Evolutionary conservation across 2,888 invertebrate genomes (phyloP).

Genomic region (Fragum whitleyi): DNA sequence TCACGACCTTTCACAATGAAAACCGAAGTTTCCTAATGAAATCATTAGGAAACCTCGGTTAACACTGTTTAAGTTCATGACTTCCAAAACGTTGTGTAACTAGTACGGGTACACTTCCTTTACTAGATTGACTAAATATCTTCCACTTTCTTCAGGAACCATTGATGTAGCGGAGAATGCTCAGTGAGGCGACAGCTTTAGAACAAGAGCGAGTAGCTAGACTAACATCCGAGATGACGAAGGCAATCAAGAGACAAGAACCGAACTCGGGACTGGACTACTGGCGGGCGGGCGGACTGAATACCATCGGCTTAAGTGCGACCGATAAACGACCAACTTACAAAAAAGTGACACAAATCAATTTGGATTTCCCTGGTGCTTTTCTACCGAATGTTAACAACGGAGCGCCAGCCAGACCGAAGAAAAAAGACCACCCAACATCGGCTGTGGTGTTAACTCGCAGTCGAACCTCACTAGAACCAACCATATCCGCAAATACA

Average conservation of each 20-base stretch:
- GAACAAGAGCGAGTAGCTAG: conserved; percentile 28
- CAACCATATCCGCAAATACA: neutral
- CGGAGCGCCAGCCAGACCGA: conserved; percentile 19
- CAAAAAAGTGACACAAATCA: conserved; percentile 43
- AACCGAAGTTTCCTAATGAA: too few relatives aligned
- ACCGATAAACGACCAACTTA: conserved; percentile 32
- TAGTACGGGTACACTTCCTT: too few relatives aligned
- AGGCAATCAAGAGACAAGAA: conserved; percentile 54
- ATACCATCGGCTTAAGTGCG: neutral
- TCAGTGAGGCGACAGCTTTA: neutral
- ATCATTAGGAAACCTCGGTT: too few relatives aligned
- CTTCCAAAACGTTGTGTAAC: too few relatives aligned
- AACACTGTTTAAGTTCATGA: too few relatives aligned
- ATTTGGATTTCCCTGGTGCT: conserved; percentile 53
- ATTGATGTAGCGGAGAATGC: conserved; percentile 9
- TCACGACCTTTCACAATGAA: too few relatives aligned
- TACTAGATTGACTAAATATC: too few relatives aligned
- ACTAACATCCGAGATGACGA: conserved; percentile 59
- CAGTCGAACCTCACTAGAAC: conserved; percentile 43
- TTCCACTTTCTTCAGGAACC: neutral
- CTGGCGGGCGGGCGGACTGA: conserved; percentile 38
- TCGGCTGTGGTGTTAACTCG: conserved; percentile 26
- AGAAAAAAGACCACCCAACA: conserved; percentile 11
- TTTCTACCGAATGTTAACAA: conserved; percentile 45
- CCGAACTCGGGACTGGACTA: conserved; percentile 47